Percentiles rank a stretch among this genome's conserved stretches.
These are phyloP conservation scores for Exaiptasia diaphana DNA, from an alignment of 64 coral and sea anemone species.

Conservation along the genomic window DNA sequence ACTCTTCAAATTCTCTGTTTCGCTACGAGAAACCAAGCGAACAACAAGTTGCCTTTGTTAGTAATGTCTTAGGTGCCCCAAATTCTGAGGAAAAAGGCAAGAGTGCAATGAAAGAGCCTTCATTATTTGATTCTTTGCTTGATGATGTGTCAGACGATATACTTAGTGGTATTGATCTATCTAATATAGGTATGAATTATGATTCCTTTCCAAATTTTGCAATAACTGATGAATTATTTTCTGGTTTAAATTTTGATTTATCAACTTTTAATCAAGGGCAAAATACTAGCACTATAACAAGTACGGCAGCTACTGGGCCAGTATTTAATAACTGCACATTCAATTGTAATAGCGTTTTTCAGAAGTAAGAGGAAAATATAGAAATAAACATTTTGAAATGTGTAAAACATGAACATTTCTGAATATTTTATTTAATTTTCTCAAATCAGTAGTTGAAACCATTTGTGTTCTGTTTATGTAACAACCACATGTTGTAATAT, in stretches of 20 bases:
- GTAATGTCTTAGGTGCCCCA: conserved; percentile 25
- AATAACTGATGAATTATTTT: neutral
- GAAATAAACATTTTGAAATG: no score
- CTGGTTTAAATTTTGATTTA: neutral
- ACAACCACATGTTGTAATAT: no score
- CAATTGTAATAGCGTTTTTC: neutral
- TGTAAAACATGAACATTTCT: no score
- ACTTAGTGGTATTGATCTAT: conserved; percentile 12
- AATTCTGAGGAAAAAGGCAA: neutral
- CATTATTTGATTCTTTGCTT: neutral
- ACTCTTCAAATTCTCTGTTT: conserved; percentile 13
- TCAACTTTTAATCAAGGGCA: no score
- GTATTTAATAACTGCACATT: neutral
- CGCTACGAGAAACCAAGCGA: conserved; percentile 1
- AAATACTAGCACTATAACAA: no score
- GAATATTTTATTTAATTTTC: no score
- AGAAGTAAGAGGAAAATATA: no score
- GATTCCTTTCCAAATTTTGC: conserved; percentile 1
- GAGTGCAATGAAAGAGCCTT: no score
- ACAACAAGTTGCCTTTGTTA: neutral
- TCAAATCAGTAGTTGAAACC: no score
- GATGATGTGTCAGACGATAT: conserved; percentile 6
- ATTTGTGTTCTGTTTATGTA: no score
- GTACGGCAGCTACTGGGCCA: neutral
- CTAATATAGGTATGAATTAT: neutral